These are phyloP conservation scores for Poecilia gillii DNA, from an alignment of 2,797 vertebrate species.

Conservation along the genomic window DNA sequence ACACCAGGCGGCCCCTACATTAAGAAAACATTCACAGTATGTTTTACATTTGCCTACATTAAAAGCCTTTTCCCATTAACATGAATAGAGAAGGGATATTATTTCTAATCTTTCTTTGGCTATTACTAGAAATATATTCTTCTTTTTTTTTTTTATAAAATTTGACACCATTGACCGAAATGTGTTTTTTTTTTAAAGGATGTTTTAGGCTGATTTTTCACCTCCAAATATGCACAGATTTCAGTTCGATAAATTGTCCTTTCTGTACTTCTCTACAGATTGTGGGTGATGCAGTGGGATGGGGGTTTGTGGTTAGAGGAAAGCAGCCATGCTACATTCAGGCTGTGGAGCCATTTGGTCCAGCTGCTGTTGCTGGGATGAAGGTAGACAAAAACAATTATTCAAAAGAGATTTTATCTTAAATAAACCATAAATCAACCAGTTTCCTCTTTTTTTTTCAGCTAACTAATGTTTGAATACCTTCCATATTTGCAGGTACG, in stretches of 20 bases:
- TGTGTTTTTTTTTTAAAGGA: background rate
- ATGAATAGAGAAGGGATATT: background rate
- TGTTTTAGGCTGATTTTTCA: background rate
- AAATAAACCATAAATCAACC: background rate
- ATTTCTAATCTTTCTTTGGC: background rate
- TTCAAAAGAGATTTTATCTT: background rate
- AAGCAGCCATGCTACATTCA: conserved; percentile 89
- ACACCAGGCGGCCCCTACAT: conserved; percentile 84
- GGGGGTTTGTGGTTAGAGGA: conserved; percentile 92
- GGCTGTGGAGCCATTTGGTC: conserved; percentile 89
- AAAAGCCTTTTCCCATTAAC: background rate
- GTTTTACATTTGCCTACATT: conserved; percentile 27
- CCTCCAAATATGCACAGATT: background rate
- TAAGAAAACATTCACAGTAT: conserved; percentile 87
- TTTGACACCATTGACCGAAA: background rate
- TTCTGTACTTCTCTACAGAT: conserved; percentile 71
- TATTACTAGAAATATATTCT: background rate
- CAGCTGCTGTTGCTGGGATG: conserved; percentile 87
- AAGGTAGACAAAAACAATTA: conserved; percentile 77
- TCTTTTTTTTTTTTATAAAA: background rate
- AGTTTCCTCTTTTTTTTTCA: background rate
- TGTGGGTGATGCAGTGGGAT: conserved; percentile 87
- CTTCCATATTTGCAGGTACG: conserved; percentile 79
- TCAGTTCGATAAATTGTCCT: background rate
- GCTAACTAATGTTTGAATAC: background rate